Conservation (phyloP, 2,797 vertebrate species). For the Mormyrops boulengeri region DNA sequence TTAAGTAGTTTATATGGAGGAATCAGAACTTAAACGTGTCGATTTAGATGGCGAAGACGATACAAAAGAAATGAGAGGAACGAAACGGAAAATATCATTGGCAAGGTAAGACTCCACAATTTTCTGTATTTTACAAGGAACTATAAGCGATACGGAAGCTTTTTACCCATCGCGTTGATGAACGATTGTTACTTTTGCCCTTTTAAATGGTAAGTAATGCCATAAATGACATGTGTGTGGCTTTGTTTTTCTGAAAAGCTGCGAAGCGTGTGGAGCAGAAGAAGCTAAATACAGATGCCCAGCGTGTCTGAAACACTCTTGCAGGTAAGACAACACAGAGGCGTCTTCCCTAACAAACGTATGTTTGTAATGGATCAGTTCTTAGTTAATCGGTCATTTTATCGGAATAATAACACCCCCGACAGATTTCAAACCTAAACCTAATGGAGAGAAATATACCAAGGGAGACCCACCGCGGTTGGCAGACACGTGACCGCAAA, state of each 20-base stretch:
- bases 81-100: constrained; percentile 59
- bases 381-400: not conserved
- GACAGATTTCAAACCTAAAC: not conserved
- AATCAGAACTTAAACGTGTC: constrained; percentile 18
- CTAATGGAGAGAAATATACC: not conserved
- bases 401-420: not conserved
- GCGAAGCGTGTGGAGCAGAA: constrained; percentile 71
- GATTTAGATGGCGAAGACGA: not conserved
- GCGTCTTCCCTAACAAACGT: not conserved
- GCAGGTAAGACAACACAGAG: constrained; percentile 68
- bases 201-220: not conserved
- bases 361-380: not conserved
- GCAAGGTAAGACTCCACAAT: constrained; percentile 57
- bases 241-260: constrained; percentile 55
- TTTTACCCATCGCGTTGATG: not conserved
- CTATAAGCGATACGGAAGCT: not conserved
- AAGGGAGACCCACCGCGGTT: not conserved
- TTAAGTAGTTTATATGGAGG: not conserved
- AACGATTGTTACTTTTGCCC: not conserved
- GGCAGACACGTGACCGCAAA: not conserved
- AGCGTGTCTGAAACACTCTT: constrained; percentile 74
- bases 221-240: not conserved
- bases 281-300: constrained; percentile 88
- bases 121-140: constrained; percentile 33
- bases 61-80: constrained; percentile 36